Evolutionary conservation across 2,888 invertebrate species (phyloP).

Genomic region (Pseudococcus jackbeardsleyi): DNA sequence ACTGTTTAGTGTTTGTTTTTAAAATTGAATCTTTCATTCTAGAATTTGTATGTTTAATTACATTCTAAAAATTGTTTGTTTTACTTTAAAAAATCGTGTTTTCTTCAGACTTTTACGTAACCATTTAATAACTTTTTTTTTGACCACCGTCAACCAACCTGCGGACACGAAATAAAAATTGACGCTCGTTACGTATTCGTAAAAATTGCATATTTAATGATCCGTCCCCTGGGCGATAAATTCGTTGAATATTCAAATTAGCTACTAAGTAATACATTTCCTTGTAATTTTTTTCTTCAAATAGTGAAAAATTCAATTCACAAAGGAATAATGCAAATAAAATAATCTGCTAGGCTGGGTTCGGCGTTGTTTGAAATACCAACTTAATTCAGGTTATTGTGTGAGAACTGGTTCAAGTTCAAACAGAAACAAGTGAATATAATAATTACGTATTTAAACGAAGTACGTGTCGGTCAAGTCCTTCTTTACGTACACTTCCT

Average conservation of each 20-base stretch:
- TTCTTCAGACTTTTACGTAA: not conserved
- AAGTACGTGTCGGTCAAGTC: conserved; percentile 34
- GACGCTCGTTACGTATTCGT: not conserved
- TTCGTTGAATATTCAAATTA: conserved; percentile 10
- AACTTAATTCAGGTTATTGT: conserved; percentile 42
- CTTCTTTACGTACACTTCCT: conserved; percentile 47
- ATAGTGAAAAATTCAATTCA: not conserved
- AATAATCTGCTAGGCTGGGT: not conserved
- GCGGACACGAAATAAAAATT: not conserved
- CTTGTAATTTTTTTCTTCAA: conserved; percentile 2
- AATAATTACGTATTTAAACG: conserved; percentile 51
- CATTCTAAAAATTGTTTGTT: too few relatives aligned
- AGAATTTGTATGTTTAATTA: too few relatives aligned
- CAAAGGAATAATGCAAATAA: conserved; percentile 35
- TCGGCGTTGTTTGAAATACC: conserved; percentile 10
- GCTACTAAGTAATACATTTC: not conserved
- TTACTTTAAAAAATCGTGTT: not conserved
- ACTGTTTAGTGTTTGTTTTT: too few relatives aligned
- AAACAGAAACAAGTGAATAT: conserved; percentile 32
- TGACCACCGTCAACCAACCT: not conserved
- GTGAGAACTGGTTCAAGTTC: conserved; percentile 56
- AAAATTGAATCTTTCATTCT: too few relatives aligned
- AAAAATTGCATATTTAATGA: conserved; percentile 13
- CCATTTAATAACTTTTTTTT: not conserved
- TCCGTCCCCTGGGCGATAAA: not conserved